Percentiles rank a stretch among this genome's conserved stretches.
phyloP scores from a whole-genome alignment of 2,113 vertebrate species.

The Alectura lathami region DNA sequence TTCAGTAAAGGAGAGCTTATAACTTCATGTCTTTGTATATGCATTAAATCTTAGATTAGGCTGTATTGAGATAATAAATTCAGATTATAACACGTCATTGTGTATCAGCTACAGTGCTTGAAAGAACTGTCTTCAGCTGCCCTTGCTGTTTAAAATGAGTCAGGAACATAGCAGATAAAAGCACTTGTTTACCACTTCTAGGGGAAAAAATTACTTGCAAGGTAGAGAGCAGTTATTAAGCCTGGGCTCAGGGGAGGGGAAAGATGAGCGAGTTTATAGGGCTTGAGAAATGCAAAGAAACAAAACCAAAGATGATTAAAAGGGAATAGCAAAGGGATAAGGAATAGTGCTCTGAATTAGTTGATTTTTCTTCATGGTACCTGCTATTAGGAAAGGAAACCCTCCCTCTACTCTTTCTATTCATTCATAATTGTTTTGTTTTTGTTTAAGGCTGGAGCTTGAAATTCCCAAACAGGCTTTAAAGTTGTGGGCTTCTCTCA shows the following conservation, averaged over 20 bases:
- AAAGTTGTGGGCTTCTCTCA: not conserved
- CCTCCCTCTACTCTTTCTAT: not conserved
- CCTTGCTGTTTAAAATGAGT: not conserved
- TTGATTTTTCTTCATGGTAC: too few species aligned
- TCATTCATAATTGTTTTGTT: not conserved
- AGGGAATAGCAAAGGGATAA: not conserved
- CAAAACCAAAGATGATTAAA: not conserved
- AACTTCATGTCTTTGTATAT: not conserved
- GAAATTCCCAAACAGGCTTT: not conserved
- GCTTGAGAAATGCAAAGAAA: not conserved
- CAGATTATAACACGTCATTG: not conserved
- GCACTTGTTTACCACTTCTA: not conserved
- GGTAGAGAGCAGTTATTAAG: not conserved
- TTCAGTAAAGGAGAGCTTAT: not conserved
- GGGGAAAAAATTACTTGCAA: not conserved
- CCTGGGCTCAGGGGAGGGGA: not conserved
- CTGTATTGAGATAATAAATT: not conserved
- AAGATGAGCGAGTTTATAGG: not conserved
- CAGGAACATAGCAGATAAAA: not conserved
- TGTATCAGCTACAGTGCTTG: not conserved
- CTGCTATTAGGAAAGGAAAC: not conserved
- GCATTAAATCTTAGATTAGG: not conserved
- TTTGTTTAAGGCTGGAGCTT: not conserved
- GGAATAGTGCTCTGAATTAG: not conserved
- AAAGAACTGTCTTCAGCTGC: not conserved